Conservation (phyloP, 2,888 invertebrate species). For the Liposcelis brunnea region DNA sequence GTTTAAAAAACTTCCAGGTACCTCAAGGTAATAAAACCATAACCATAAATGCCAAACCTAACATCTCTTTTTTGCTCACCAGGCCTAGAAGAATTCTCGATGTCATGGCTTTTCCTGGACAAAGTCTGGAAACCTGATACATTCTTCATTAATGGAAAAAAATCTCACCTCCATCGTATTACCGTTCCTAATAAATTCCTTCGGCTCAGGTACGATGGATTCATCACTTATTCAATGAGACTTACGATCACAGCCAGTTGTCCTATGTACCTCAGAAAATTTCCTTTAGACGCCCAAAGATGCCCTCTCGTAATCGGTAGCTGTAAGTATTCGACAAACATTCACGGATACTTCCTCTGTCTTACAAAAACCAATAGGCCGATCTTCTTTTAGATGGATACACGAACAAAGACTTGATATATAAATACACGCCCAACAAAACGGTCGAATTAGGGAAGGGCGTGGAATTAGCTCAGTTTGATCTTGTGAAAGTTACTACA, state of each 20-base stretch:
- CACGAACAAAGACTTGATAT: conserved; percentile 34
- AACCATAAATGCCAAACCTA: too few species aligned
- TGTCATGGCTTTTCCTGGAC: conserved; percentile 35
- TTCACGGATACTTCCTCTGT: not conserved
- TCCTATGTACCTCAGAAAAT: conserved; percentile 31
- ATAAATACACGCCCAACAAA: conserved; percentile 29
- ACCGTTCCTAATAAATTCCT: conserved; percentile 77
- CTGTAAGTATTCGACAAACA: conserved; percentile 22
- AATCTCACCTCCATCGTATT: conserved; percentile 35
- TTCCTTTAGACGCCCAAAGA: conserved; percentile 32
- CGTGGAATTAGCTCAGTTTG: conserved; percentile 38
- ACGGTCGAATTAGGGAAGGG: conserved; percentile 34
- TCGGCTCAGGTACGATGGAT: conserved; percentile 74
- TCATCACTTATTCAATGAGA: conserved; percentile 83
- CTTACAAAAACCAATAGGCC: too few species aligned
- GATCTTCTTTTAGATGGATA: too few species aligned
- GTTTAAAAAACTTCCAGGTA: conserved; percentile 21
- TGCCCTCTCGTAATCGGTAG: conserved; percentile 32
- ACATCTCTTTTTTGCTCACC: too few species aligned
- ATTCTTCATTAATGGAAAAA: conserved; percentile 34
- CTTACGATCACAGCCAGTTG: conserved; percentile 32
- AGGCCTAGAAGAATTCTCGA: conserved; percentile 25
- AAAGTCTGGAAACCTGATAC: conserved; percentile 41
- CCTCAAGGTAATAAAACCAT: too few species aligned
- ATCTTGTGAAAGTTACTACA: conserved; percentile 33